Conservation (phyloP, 2,113 vertebrate species). For the Hipposideros armiger region DNA sequence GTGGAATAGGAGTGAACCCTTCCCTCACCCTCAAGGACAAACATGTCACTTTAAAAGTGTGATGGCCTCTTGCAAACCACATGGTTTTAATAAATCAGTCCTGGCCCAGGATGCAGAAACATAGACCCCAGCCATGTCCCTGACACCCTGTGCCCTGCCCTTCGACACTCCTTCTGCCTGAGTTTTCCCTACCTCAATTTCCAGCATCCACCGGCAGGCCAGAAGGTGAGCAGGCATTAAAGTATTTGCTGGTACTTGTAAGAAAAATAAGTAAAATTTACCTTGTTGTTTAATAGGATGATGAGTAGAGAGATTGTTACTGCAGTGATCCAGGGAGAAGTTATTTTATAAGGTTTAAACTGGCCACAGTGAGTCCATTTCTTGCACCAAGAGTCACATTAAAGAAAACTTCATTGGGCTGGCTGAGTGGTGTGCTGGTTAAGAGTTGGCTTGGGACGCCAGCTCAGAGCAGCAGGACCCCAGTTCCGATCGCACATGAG, state of each 20-base stretch:
- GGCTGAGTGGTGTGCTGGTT: too few relatives aligned
- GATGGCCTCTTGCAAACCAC: neutral
- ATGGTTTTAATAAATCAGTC: neutral
- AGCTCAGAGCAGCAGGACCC: too few relatives aligned
- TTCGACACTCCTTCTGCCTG: neutral
- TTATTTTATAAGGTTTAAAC: neutral
- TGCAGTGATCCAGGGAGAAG: neutral
- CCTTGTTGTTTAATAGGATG: neutral
- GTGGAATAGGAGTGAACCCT: neutral
- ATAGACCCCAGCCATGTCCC: neutral
- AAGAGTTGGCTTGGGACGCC: too few relatives aligned
- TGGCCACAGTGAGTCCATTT: neutral
- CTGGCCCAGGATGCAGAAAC: neutral
- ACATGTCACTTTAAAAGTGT: neutral
- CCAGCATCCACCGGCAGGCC: neutral
- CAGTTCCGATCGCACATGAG: too few relatives aligned
- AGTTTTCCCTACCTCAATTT: neutral
- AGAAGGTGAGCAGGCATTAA: neutral
- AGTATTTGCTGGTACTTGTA: neutral
- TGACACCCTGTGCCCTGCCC: neutral
- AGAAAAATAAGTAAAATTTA: neutral
- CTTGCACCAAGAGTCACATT: neutral
- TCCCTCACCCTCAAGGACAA: neutral
- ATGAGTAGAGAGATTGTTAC: neutral
- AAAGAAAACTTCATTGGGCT: neutral